Evolutionary conservation across 2,113 vertebrate species (phyloP).

Genomic region (Ahaetulla prasina): DNA sequence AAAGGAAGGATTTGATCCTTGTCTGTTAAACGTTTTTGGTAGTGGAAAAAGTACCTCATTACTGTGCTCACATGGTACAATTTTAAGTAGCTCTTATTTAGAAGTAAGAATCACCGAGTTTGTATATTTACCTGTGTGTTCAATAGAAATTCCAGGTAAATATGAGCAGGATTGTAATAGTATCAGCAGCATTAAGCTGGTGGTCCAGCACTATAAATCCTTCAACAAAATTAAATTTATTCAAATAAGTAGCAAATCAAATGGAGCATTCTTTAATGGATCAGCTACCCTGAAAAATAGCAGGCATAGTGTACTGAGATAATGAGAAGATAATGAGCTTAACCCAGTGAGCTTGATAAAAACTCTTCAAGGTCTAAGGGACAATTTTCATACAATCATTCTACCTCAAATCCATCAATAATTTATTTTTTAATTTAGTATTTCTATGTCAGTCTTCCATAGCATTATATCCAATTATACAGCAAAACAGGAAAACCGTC

Average conservation of each 20-base stretch:
- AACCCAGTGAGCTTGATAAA: not conserved
- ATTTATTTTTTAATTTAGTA: constrained; percentile 4
- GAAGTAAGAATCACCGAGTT: not conserved
- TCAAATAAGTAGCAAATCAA: not conserved
- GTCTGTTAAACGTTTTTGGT: not conserved
- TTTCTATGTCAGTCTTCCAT: not conserved
- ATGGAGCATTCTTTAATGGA: not conserved
- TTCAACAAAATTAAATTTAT: not conserved
- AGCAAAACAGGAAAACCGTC: not conserved
- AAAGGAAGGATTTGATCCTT: constrained; percentile 35
- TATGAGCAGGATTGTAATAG: not conserved
- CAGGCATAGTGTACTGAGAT: not conserved
- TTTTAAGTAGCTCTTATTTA: not conserved
- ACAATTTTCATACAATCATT: not conserved
- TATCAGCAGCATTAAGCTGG: not conserved
- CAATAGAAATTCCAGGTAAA: not conserved
- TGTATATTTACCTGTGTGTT: not conserved
- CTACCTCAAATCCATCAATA: not conserved
- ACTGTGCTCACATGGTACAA: not conserved
- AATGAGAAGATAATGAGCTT: not conserved
- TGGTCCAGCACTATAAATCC: not conserved
- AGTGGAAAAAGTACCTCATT: not conserved
- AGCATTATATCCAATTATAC: not conserved
- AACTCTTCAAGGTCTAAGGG: not conserved
- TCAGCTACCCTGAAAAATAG: not conserved